These are phyloP conservation scores for Stercorarius parasiticus DNA, from an alignment of 2,113 vertebrate species.

Conservation along the genomic window DNA sequence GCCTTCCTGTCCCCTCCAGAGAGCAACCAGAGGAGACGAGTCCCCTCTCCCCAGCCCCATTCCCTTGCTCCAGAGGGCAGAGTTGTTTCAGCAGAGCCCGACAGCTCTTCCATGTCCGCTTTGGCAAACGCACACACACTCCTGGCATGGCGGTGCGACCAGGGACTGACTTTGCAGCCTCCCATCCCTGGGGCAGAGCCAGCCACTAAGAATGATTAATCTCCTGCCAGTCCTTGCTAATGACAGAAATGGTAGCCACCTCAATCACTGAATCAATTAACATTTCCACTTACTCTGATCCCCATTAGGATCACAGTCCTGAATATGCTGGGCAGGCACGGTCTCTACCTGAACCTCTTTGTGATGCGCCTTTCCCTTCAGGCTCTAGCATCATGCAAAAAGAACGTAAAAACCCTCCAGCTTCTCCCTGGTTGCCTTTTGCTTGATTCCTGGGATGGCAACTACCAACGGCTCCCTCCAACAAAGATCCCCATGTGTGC, in stretches of 20 bases:
- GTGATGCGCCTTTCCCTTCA: not conserved
- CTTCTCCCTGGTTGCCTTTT: not conserved
- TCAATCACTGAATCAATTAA: not conserved
- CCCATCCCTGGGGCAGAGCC: not conserved
- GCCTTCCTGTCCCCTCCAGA: too few species aligned
- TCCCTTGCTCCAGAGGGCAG: not conserved
- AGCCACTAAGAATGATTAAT: not conserved
- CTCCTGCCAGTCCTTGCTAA: not conserved
- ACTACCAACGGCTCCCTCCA: not conserved
- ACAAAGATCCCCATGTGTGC: not conserved
- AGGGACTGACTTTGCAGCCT: not conserved
- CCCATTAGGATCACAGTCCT: not conserved
- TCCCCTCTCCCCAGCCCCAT: not conserved
- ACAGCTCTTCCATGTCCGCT: not conserved
- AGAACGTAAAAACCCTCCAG: not conserved
- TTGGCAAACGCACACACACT: not conserved
- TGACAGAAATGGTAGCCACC: not conserved
- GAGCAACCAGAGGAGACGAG: not conserved
- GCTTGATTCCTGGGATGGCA: not conserved
- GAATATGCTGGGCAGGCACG: not conserved
- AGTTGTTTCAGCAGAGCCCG: fast-evolving
- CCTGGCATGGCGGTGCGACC: fast-evolving
- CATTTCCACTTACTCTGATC: not conserved
- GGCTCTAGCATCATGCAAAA: not conserved
- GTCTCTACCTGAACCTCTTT: not conserved